Percentiles rank a stretch among this genome's conserved stretches.
Evolutionary conservation across 2,888 invertebrate species (phyloP).

Genomic region (Clitarchus hookeri): DNA sequence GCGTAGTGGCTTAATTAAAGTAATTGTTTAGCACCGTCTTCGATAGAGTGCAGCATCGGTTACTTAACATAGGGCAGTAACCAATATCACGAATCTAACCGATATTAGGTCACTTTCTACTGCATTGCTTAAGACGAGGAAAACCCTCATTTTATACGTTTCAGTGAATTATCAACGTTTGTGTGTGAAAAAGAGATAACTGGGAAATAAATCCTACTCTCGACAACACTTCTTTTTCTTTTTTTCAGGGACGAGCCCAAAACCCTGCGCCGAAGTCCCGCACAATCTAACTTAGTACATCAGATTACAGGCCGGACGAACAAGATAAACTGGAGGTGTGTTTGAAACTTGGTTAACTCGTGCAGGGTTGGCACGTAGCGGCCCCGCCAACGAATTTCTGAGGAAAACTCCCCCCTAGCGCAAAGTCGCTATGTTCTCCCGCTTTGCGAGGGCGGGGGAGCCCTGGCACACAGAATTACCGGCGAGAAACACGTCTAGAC

Average conservation of each 20-base stretch:
- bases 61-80: too few species aligned
- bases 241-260: background rate
- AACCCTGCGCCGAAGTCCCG: background rate
- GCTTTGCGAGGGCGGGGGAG: background rate
- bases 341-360: background rate
- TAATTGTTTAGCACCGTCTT: too few species aligned
- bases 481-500: background rate
- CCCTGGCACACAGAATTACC: background rate
- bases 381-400: background rate
- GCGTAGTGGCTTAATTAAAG: too few species aligned
- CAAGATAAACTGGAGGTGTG: constrained; percentile 14
- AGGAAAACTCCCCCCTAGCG: background rate
- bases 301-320: background rate
- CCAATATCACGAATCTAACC: too few species aligned
- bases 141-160: too few species aligned
- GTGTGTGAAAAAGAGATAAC: background rate
- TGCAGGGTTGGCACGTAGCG: background rate
- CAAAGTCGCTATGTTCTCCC: background rate
- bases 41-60: too few species aligned
- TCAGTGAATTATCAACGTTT: background rate
- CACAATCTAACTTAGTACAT: background rate
- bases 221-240: background rate
- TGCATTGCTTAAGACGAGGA: too few species aligned
- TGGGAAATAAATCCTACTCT: background rate
- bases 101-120: too few species aligned